Percentiles rank a stretch among this genome's conserved stretches.
phyloP scores from a whole-genome alignment of 2,797 vertebrate genomes.

The Syngnathus rostellatus region DNA sequence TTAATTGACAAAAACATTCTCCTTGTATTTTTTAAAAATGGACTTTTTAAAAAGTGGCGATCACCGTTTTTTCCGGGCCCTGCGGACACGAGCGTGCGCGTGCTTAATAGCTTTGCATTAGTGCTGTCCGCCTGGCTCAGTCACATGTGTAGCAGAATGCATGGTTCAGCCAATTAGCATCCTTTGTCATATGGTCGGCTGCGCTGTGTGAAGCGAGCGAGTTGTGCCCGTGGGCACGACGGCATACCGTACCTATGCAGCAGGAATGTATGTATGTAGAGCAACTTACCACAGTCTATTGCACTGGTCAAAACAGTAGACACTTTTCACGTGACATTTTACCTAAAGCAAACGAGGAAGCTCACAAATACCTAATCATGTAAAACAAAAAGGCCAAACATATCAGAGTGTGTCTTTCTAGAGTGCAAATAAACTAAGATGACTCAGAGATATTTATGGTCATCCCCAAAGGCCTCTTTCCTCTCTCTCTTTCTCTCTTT shows the following conservation, averaged over 20 bases:
- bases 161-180: constrained; percentile 38
- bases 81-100: constrained; percentile 13
- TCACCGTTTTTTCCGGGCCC: constrained; percentile 2
- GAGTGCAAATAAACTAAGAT: constrained; percentile 58
- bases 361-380: neutral
- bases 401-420: constrained; percentile 49
- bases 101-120: constrained; percentile 27
- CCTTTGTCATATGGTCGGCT: constrained; percentile 34
- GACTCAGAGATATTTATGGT: constrained; percentile 70
- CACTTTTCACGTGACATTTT: neutral
- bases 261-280: constrained; percentile 2
- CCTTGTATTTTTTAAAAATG: too few relatives aligned
- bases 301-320: neutral
- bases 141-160: constrained; percentile 25
- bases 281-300: neutral
- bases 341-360: neutral
- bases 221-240: constrained; percentile 5
- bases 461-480: constrained; percentile 48
- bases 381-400: constrained; percentile 2
- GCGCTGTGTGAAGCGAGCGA: constrained; percentile 22
- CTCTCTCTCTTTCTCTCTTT: constrained; percentile 17
- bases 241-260: constrained; percentile 3
- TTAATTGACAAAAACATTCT: too few relatives aligned
- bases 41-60: neutral
- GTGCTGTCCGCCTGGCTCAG: constrained; percentile 20